phyloP scores from a whole-genome alignment of 1,140 invertebrate genomes.

The Drosophila gunungcola region DNA sequence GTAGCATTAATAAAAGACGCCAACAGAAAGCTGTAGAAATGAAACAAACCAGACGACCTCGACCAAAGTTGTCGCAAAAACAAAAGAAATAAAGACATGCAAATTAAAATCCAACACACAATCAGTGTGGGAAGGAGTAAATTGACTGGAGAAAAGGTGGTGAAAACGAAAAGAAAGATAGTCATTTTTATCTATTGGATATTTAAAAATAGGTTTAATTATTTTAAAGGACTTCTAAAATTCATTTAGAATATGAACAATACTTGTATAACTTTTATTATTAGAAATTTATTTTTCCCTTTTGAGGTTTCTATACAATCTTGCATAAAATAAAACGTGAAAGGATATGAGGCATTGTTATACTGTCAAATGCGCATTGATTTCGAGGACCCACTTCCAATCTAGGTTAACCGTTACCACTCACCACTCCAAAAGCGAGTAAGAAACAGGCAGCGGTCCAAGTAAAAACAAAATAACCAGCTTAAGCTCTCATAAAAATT shows the following conservation, averaged over 20 bases:
- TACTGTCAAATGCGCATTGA: neutral
- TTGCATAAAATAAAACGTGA: neutral
- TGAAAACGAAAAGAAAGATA: neutral
- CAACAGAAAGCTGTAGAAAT: constrained; percentile 60
- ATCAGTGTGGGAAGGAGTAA: constrained; percentile 6
- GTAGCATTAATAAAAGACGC: constrained; percentile 37
- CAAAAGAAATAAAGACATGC: constrained; percentile 42
- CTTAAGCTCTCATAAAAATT: constrained; percentile 54
- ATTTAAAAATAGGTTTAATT: neutral
- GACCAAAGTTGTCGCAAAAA: constrained; percentile 75
- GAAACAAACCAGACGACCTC: constrained; percentile 81
- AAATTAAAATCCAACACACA: constrained; percentile 18
- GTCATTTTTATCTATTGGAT: neutral
- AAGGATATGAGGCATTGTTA: neutral
- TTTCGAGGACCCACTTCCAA: constrained; percentile 14
- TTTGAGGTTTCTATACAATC: neutral
- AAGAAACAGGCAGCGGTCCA: constrained; percentile 33
- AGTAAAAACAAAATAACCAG: constrained; percentile 38
- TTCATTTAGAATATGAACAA: too few species aligned
- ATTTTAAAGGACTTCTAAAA: too few species aligned
- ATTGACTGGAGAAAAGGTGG: constrained; percentile 1
- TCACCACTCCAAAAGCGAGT: constrained; percentile 29
- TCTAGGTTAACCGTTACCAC: constrained; percentile 35
- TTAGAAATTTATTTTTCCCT: too few species aligned
- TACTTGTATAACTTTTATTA: too few species aligned